Base-by-base conservation (phyloP, 2,888 invertebrate species). In the Erebia ligea region DNA sequence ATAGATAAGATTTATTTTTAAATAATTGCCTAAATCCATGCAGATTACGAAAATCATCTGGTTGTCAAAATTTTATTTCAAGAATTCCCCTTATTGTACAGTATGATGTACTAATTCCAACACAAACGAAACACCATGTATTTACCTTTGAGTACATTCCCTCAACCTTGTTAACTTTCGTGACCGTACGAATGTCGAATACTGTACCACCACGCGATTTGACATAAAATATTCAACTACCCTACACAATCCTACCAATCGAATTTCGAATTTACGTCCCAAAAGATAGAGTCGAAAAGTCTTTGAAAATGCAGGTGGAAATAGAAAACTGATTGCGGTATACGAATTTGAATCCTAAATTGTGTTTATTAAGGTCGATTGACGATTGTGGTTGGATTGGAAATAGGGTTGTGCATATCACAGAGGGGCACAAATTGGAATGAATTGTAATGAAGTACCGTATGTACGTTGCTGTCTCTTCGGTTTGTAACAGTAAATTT, bases 181-280 rank as follows among this genome's bases (percentile, higher is more conserved):
- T 75, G 75, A 71, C 69, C 66, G 62, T 70, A 58, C 69, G 50
- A 73, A 75, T 71, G 54, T 68, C 69, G 54, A 73, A 75, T 71
- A 58, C 68, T 59, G 67, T 68, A 67, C 59, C 68, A 70, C 70
- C 75, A 75, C 73, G 73, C 70, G 66, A 75, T 56, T 52, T 56
- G 56, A 40, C 17, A 76, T 80, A 73, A 78, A 80, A 78, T 80
- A 80, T 81, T 80, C 76, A 79, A 78, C 75, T 72, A 76, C 72
- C 74, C 67, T 67, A 66, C 65, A 15, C 50, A n/a, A n/a, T 45
- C 1, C 13, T 42, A 40, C 42, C 57, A 58, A 6, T 11, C 13
- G 15, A 73, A 73, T 54, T 65, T 67, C 58, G 48, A 63, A 72
- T 62, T 56, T 76, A 64, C 21, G 9, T 2, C 13, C n/a, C 15